phyloP scores from a whole-genome alignment of 2,797 vertebrate species.

The Alauda arvensis region DNA sequence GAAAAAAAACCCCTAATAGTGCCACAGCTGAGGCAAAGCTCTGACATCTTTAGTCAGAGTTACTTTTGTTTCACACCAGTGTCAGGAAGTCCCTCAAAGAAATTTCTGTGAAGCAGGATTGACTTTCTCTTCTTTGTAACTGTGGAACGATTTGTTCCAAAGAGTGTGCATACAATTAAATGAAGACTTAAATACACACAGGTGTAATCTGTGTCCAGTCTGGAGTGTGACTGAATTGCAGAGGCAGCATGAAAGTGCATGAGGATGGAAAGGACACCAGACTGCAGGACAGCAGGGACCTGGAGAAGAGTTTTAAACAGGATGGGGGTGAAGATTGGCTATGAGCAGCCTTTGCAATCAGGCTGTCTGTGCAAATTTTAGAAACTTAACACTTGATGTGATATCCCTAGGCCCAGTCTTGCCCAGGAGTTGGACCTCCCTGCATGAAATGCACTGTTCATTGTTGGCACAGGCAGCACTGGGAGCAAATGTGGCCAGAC shows the following conservation, averaged over 20 bases:
- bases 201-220: neutral
- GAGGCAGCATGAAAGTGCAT: neutral
- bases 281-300: neutral
- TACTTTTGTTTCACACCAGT: neutral
- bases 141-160: neutral
- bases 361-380: neutral
- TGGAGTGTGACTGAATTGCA: neutral
- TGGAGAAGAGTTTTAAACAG: neutral
- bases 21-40: neutral
- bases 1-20: neutral
- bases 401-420: neutral
- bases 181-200: neutral
- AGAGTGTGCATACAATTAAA: neutral
- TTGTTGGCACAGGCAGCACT: rapidly evolving
- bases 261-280: neutral
- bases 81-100: neutral
- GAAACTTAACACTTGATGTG: neutral
- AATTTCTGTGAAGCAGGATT: neutral
- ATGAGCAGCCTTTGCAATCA: neutral
- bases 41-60: neutral
- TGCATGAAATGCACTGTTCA: rapidly evolving
- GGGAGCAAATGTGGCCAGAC: rapidly evolving
- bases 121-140: neutral
- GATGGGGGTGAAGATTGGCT: neutral
- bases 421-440: neutral